These are phyloP conservation scores for Akabosia matsudoensis DNA, from an alignment of 1,140 invertebrate species.

Conservation along the genomic window DNA sequence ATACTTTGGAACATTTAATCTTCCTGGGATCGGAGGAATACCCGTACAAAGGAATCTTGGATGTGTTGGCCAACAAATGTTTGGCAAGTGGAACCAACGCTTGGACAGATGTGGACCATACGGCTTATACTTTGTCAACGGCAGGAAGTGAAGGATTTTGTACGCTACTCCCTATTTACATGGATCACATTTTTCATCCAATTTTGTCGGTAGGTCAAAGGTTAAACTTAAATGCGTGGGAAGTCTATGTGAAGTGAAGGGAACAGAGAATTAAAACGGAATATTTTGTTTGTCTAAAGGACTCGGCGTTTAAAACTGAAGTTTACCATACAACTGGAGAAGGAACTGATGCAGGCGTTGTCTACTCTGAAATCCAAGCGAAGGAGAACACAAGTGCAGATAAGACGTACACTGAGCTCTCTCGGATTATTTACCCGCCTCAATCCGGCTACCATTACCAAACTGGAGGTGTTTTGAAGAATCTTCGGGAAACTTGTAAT, in stretches of 20 bases:
- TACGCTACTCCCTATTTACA: constrained; percentile 80
- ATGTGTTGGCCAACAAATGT: constrained; percentile 82
- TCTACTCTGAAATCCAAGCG: constrained; percentile 88
- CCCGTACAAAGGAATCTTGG: constrained; percentile 84
- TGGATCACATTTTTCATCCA: constrained; percentile 85
- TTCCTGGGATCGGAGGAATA: constrained; percentile 87
- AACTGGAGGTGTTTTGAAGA: constrained; percentile 78
- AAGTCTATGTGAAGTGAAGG: too few relatives aligned
- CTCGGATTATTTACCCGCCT: constrained; percentile 70
- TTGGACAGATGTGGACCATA: constrained; percentile 78
- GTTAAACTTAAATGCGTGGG: constrained; percentile 28
- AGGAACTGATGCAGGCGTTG: constrained; percentile 84
- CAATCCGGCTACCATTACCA: constrained; percentile 78
- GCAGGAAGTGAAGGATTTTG: constrained; percentile 83
- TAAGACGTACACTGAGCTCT: constrained; percentile 59
- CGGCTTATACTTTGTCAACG: constrained; percentile 82
- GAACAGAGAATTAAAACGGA: too few relatives aligned
- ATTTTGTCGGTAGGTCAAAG: constrained; percentile 65
- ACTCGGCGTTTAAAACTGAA: constrained; percentile 79
- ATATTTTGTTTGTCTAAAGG: constrained; percentile 59
- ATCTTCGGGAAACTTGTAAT: constrained; percentile 73
- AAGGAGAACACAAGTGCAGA: constrained; percentile 71
- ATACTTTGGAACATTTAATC: constrained; percentile 87
- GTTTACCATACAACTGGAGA: constrained; percentile 85
- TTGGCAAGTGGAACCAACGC: constrained; percentile 87